Evolutionary conservation across 2,113 vertebrate species (phyloP).

Genomic region (Psittacula cyanocephala): DNA sequence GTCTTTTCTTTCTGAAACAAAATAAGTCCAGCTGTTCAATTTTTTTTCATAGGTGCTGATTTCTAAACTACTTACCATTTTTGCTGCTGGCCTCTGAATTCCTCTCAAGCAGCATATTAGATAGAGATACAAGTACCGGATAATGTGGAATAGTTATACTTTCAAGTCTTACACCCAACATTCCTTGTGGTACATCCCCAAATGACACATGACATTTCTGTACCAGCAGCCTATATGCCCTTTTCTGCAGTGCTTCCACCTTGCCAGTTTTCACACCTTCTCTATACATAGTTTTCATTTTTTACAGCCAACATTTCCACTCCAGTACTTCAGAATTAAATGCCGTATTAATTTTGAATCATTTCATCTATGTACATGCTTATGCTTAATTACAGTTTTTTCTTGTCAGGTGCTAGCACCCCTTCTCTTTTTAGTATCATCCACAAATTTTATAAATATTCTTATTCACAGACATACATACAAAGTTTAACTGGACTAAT

Average conservation of each 20-base stretch:
- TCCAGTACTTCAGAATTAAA: neutral
- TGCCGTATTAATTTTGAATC: neutral
- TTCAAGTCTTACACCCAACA: neutral
- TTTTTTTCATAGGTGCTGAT: neutral
- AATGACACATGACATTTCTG: neutral
- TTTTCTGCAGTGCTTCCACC: neutral
- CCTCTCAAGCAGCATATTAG: neutral
- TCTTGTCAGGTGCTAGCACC: neutral
- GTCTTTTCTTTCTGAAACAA: neutral
- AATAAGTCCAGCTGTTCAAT: neutral
- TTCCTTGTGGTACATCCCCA: neutral
- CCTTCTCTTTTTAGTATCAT: neutral
- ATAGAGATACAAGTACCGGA: neutral
- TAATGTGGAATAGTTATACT: neutral
- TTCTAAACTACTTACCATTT: neutral
- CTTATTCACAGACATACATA: neutral
- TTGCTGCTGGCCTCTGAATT: neutral
- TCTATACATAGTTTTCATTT: neutral
- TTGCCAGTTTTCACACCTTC: neutral
- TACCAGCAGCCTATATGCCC: neutral
- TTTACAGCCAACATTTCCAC: neutral
- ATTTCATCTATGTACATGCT: neutral
- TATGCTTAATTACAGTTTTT: neutral
- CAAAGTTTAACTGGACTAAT: neutral
- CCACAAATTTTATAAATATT: neutral